Evolutionary conservation across 1,140 invertebrate species (phyloP).

Genomic region (Drosophila subobscura): DNA sequence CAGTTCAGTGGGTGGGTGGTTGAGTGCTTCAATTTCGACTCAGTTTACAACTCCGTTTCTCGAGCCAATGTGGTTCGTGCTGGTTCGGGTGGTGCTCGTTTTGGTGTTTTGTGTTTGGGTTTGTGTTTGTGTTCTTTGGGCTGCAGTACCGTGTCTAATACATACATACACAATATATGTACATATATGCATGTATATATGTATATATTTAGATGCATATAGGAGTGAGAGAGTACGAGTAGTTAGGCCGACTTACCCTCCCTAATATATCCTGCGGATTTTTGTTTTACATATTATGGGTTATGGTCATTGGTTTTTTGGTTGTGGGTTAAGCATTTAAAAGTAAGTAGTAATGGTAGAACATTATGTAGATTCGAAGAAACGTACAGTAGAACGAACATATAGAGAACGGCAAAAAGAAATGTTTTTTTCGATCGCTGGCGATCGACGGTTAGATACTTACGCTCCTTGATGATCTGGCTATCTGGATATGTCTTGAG

Average conservation of each 20-base stretch:
- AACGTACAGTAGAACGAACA: conserved; percentile 8
- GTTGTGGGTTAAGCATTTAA: conserved; percentile 69
- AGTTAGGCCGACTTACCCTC: conserved; percentile 83
- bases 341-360: conserved; percentile 46
- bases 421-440: not conserved
- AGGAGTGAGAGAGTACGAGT: conserved; percentile 39
- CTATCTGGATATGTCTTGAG: conserved; percentile 90
- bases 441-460: conserved; percentile 82
- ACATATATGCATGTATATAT: too few species aligned
- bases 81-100: not conserved
- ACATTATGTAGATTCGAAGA: conserved; percentile 26
- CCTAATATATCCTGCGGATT: conserved; percentile 83
- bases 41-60: conserved; percentile 3
- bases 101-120: not conserved
- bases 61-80: conserved; percentile 1
- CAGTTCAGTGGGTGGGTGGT: not conserved
- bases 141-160: not conserved
- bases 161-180: too few species aligned
- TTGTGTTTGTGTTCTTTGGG: not conserved
- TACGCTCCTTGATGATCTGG: conserved; percentile 92
- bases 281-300: conserved; percentile 42
- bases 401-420: not conserved
- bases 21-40: conserved; percentile 5
- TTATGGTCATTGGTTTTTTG: conserved; percentile 45
- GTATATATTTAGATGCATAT: too few species aligned